A percentile compares a stretch with the other conserved stretches of the same genome.
phyloP scores from a whole-genome alignment of 2,797 vertebrate genomes.

The Smutsia gigantea region DNA sequence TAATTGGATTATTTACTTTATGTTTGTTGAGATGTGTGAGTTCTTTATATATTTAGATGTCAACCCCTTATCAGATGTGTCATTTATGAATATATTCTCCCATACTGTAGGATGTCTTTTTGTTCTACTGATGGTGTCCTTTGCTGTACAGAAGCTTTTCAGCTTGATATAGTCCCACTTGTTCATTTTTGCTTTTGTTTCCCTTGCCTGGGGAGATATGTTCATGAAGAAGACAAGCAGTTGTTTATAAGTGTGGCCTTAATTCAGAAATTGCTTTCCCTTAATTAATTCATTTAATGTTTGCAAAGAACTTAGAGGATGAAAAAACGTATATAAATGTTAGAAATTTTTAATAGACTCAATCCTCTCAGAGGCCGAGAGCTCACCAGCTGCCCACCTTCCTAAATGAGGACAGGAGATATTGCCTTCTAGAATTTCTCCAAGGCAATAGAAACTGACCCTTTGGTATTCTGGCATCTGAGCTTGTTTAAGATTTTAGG shows the following conservation, averaged over 20 bases:
- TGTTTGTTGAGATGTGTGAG: no score
- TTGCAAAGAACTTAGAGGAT: conserved; percentile 57
- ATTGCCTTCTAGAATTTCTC: background rate
- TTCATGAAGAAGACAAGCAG: no score
- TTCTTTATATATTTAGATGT: no score
- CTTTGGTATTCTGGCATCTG: background rate
- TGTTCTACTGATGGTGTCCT: no score
- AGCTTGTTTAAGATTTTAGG: background rate
- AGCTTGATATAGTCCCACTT: no score
- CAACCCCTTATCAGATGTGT: no score
- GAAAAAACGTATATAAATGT: conserved; percentile 54
- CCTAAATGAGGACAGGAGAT: background rate
- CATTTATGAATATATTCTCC: no score
- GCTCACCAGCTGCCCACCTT: background rate
- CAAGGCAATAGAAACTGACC: background rate
- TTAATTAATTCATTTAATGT: conserved; percentile 69
- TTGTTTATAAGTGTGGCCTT: conserved; percentile 39
- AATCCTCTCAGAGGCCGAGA: background rate
- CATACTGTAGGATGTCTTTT: no score
- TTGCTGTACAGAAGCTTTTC: no score
- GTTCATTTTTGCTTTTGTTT: no score
- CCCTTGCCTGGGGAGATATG: no score
- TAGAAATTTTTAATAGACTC: conserved; percentile 45
- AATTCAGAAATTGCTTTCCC: conserved; percentile 60
- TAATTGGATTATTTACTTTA: no score